These are phyloP conservation scores for Euplexia lucipara DNA, from an alignment of 2,888 invertebrate species.

Conservation along the genomic window DNA sequence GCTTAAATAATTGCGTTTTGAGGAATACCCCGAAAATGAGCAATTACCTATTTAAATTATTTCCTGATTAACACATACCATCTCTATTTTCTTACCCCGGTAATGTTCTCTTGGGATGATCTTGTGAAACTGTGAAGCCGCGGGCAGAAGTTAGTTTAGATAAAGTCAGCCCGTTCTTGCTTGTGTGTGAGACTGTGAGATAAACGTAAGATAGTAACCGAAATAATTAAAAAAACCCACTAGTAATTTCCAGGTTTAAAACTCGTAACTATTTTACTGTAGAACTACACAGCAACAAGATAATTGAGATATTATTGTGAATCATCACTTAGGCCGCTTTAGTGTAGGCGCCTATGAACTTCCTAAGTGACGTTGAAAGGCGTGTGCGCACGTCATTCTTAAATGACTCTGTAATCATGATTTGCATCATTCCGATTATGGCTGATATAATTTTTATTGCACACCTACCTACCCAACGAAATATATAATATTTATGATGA, in stretches of 20 bases:
- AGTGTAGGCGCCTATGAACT: conserved; percentile 10
- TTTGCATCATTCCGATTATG: conserved; percentile 20
- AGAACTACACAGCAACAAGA: conserved; percentile 9
- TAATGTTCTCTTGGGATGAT: too few relatives aligned
- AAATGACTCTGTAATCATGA: conserved; percentile 35
- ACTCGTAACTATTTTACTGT: neutral
- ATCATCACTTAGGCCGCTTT: conserved; percentile 2
- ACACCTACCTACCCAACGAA: conserved; percentile 2
- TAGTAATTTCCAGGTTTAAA: neutral
- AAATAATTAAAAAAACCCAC: neutral
- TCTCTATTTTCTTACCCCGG: too few relatives aligned
- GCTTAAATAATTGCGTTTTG: too few relatives aligned
- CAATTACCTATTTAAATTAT: too few relatives aligned
- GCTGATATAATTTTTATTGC: conserved; percentile 12
- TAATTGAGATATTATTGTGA: conserved; percentile 18
- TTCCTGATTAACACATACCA: too few relatives aligned
- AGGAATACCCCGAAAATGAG: too few relatives aligned
- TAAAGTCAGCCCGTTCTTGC: neutral
- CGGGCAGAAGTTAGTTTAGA: neutral
- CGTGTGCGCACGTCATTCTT: conserved; percentile 34
- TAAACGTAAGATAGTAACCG: neutral
- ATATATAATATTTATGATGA: neutral
- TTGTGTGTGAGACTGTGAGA: neutral
- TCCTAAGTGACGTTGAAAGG: conserved; percentile 38
- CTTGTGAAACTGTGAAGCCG: too few relatives aligned